Evolutionary conservation across 2,797 vertebrate genomes (phyloP), one percentile per base, ranked within the genome.

Genomic region (Gadopsis marmoratus): DNA sequence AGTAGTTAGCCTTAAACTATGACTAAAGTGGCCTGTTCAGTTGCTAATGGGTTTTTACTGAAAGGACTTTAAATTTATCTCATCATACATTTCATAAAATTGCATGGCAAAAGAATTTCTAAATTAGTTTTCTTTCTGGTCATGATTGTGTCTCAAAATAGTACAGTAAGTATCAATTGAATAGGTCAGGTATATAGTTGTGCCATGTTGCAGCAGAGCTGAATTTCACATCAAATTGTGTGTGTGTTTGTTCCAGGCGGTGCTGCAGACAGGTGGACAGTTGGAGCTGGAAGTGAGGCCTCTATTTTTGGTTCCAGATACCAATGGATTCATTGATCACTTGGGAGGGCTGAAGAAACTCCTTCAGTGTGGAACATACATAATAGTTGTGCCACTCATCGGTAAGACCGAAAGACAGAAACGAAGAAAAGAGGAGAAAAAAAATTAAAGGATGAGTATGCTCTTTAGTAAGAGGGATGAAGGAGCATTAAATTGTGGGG

Each of bases 301-400:
- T 8, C 93, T 97, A 68, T 99, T 98, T 93, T 94, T 99, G 63
- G 97, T 99, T 26, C 98, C 97, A 1, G 98, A 99, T 88, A 99
- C 98, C 83, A 99, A 99, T 1, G 97, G 97, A 67, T 99, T 99
- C 94, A 98, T 99, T 45, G 98, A 99, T 93, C 97, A 99, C 90
- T 94, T 99, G 80, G 91, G 93, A 41, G 96, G 97, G 66, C 93
- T 99, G 84, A 92, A 89, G 73, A 96, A 86, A 2, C 95, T 99
- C 33, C 91, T 99, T 81, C 93, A 96, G 64, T 97, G 96, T 92
- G 95, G 96, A 90, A 96, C 93, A 12, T 99, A 98, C 92, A 96
- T 99, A 85, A 94, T 99, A 84, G 97, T 99, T 89, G 97, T 99
- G 75, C 98, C 98, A 26, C 96, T 99, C 54, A 98, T 99, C 0